A percentile compares a stretch with the other conserved stretches of the same genome.
phyloP scores from a whole-genome alignment of 2,797 vertebrate species.

The Scyliorhinus canicula region DNA sequence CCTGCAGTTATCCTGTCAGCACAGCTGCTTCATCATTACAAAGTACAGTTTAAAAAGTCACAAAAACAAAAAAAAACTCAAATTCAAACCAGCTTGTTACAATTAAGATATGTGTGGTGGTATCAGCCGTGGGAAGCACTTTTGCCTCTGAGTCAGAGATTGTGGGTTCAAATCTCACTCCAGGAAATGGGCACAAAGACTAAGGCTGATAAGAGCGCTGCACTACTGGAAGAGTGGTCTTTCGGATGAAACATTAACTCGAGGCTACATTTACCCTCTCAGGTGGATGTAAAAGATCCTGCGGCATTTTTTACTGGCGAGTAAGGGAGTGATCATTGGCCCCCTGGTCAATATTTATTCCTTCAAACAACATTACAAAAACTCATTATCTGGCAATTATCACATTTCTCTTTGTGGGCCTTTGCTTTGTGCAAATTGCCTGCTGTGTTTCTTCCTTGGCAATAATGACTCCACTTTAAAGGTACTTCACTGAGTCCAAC shows the following conservation, averaged over 20 bases:
- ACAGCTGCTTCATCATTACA: neutral
- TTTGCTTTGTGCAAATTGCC: too few species aligned
- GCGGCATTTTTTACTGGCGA: too few species aligned
- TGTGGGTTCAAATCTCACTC: neutral
- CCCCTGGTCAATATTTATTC: too few species aligned
- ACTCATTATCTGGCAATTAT: too few species aligned
- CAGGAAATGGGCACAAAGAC: neutral
- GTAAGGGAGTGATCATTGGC: too few species aligned
- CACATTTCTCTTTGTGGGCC: too few species aligned
- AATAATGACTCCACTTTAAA: too few species aligned
- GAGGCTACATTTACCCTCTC: too few species aligned
- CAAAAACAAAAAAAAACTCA: neutral
- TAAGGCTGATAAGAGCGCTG: neutral
- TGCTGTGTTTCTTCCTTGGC: too few species aligned
- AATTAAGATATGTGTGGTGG: neutral
- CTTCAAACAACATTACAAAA: too few species aligned
- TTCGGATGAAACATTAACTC: neutral
- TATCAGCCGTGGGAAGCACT: neutral
- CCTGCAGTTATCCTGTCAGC: neutral
- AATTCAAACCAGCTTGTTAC: neutral
- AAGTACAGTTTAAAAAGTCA: neutral
- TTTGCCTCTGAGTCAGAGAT: neutral
- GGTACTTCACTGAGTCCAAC: too few species aligned
- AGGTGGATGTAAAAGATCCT: too few species aligned
- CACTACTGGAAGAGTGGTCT: neutral